These are phyloP conservation scores for Pseudobourletiella spinata DNA, from an alignment of 1,140 invertebrate genomes.

Conservation along the genomic window DNA sequence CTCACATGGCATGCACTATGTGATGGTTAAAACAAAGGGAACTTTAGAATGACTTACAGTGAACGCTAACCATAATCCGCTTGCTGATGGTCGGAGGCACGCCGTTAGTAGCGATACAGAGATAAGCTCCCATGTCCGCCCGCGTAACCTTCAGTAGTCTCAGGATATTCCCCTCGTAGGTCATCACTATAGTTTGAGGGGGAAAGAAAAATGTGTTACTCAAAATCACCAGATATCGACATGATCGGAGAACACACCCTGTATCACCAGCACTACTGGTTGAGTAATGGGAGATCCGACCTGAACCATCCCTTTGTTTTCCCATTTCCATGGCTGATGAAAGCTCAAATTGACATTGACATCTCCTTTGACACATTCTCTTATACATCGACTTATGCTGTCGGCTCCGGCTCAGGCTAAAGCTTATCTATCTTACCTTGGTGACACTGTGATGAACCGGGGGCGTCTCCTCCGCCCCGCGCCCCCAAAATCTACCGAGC, in stretches of 20 bases:
- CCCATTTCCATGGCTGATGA: constrained; percentile 5
- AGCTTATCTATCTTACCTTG: constrained; percentile 5
- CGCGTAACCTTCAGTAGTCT: constrained; percentile 68
- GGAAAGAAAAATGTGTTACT: no score
- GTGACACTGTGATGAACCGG: not conserved
- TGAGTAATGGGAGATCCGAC: not conserved
- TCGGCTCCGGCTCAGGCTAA: not conserved
- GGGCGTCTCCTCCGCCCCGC: not conserved
- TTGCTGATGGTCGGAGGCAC: constrained; percentile 72
- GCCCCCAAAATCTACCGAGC: not conserved
- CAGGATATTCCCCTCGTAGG: constrained; percentile 58
- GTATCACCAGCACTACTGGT: not conserved
- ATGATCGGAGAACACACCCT: not conserved
- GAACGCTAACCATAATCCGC: constrained; percentile 67
- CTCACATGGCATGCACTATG: no score
- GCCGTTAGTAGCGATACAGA: constrained; percentile 59
- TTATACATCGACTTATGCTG: no score
- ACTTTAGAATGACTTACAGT: constrained; percentile 63
- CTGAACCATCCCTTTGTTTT: not conserved
- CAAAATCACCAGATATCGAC: no score
- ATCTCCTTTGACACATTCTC: not conserved
- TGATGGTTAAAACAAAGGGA: no score
- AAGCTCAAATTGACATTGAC: constrained; percentile 13
- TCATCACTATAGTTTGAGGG: constrained; percentile 52
- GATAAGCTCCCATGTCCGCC: constrained; percentile 76